Base-by-base conservation (phyloP, 2,113 vertebrate genomes). In the Rhineura floridana region DNA sequence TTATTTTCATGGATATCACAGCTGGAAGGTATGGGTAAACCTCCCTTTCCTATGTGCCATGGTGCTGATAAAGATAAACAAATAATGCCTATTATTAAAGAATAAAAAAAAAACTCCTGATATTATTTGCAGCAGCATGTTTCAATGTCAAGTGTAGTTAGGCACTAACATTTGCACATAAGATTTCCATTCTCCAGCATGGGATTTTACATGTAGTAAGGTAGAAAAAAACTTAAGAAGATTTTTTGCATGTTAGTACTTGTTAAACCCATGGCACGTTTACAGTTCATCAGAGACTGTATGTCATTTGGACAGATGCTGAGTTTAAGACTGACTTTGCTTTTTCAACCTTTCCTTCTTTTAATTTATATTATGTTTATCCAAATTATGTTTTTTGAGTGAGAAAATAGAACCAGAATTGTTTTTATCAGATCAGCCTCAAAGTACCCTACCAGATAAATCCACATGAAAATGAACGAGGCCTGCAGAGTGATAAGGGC, bases 361-460 rank as follows among this genome's bases (percentile, higher is more conserved):
- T 80, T 90, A 59, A 69, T 93, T 89, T 94, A 85, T 94, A 94
- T 91, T 91, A 83, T 93, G 90, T 93, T 52, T 72, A 89, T 94
- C 83, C 81, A 42, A 83, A 82, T 92, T 42, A 33, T 84, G 65
- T 59, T 21, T 72, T 50, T 21, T 52, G 46, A 72, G 46, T 39
- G 67, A 44, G 46, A 72, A 70, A 84, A 52, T 36, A 25, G 30
- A 72, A 72, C 44, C n/a, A 36, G 50, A 70, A 72, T 84, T 48
- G 2, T 72, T 83, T n/a, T 39, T 36, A 78, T 50, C 46, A 52
- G 23, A 12, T n/a, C 6, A n/a, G 28, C 3, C 30, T 78, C 28
- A 33, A 52, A 78, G 30, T 0, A 78, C 6, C 30, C 76, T 52
- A 28, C 15, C 46, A 50, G 46, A 52, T 78, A 77, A 77, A 44